phyloP scores from a whole-genome alignment of 2,113 vertebrate genomes.

The Ochotona curzoniae region DNA sequence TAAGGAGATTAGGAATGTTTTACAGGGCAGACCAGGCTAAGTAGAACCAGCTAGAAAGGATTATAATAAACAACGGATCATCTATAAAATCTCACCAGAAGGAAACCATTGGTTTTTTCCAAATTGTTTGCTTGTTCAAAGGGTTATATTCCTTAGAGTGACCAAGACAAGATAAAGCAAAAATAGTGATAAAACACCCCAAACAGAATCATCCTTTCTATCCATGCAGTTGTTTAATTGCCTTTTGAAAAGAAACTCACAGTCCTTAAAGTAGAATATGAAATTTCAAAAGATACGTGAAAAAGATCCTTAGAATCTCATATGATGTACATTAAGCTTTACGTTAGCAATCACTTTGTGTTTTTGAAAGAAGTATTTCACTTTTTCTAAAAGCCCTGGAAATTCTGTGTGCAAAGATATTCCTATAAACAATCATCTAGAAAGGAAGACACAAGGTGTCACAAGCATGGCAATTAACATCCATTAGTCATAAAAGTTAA shows the following conservation, averaged over 20 bases:
- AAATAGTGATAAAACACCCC: slow-evolving; percentile 64
- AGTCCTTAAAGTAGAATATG: slow-evolving; percentile 23
- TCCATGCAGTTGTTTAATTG: not conserved
- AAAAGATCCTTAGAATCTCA: not conserved
- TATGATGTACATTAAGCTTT: slow-evolving; percentile 53
- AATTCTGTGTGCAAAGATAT: slow-evolving; percentile 74
- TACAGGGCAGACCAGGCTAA: slow-evolving; percentile 82
- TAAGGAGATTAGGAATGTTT: slow-evolving; percentile 86
- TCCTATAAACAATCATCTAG: slow-evolving; percentile 74
- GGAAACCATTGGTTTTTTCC: slow-evolving; percentile 76
- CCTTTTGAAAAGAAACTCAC: not conserved
- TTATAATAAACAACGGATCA: slow-evolving; percentile 83
- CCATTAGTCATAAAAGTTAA: slow-evolving; percentile 74
- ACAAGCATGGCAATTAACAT: slow-evolving; percentile 74
- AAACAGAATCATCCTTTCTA: slow-evolving; percentile 12
- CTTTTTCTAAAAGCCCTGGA: slow-evolving; percentile 69
- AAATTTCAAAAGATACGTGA: slow-evolving; percentile 5
- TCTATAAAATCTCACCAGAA: slow-evolving; percentile 84
- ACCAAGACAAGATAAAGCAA: slow-evolving; percentile 57
- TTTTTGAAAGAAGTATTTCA: slow-evolving; percentile 49
- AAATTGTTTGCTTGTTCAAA: slow-evolving; percentile 78
- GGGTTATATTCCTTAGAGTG: slow-evolving; percentile 80
- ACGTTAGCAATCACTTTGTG: slow-evolving; percentile 23
- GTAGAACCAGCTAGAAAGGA: slow-evolving; percentile 80
- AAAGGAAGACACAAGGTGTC: slow-evolving; percentile 72